Base-by-base conservation (phyloP, 2,113 vertebrate species). In the Daboia siamensis region DNA sequence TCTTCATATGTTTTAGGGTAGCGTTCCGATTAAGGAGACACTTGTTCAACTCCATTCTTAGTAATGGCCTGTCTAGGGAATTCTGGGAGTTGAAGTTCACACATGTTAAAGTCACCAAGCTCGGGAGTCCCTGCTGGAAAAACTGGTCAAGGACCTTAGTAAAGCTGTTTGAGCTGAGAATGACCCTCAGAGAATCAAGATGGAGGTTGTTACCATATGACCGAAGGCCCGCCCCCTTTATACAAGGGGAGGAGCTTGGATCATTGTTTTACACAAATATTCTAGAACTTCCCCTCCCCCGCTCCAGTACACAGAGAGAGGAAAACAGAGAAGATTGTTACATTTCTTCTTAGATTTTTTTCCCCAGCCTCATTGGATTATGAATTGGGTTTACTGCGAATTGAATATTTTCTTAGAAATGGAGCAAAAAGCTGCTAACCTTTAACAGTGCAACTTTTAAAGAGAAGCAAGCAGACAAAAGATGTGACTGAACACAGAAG, bases 321-420 rank as follows among this genome's bases (percentile, higher is more conserved):
- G 29, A 69, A 69, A 69, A 69, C 29, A 69, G 92, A 91, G 85
- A 95, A 95, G 93, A 95, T 88, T 91, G 94, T 96, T 54, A 89
- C 80, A 91, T 95, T 94, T 94, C 88, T 90, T 90, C 3, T 91
- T 26, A 90, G 86, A 91, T 80, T 33, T 93, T 55, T 48, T 51
- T 10, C 9, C 24, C 24, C 55, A 94, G 85, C 80, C 54, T 59
- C 17, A 33, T 13, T 6, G 64, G 33, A 74, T 74, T 33, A 74
- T 33, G 64, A n/a, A n/a, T 69, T n/a, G 64, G 64, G 15, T 74
- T 74, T 74, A 74, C 33, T 74, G n/a, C 33, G n/a, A 74, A 74
- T 74, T 74, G n/a, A 74, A 74, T 74, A 26, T 17, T 74, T 74
- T 7, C 64, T 74, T 74, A 74, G n/a, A 74, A 74, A 74, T 3